Evolutionary conservation across 2,113 vertebrate genomes (phyloP).

Genomic region (Electrona antarctica): DNA sequence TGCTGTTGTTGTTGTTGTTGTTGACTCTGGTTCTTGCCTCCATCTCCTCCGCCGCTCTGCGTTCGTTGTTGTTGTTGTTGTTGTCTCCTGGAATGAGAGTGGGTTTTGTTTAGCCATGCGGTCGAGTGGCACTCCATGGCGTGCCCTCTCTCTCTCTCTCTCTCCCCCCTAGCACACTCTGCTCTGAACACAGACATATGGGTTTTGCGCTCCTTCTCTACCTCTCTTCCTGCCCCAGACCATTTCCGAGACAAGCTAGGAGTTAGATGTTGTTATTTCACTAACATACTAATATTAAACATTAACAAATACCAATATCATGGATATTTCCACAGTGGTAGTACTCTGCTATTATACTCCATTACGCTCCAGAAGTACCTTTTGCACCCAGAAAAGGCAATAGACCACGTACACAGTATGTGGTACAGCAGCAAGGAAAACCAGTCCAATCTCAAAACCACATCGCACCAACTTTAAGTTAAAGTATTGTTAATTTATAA

Average conservation of each 20-base stretch:
- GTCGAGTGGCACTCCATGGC: conserved; percentile 22
- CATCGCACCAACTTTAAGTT: too few species aligned
- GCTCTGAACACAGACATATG: not conserved
- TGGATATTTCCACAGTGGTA: too few species aligned
- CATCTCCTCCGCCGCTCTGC: conserved; percentile 76
- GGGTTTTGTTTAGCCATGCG: conserved; percentile 48
- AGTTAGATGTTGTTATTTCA: too few species aligned
- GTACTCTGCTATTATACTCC: not conserved
- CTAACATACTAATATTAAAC: too few species aligned
- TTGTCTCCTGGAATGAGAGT: conserved; percentile 84
- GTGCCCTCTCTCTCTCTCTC: conserved; percentile 8
- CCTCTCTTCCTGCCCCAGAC: not conserved
- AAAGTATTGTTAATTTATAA: too few species aligned
- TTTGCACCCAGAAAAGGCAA: not conserved
- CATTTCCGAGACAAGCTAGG: not conserved
- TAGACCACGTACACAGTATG: not conserved
- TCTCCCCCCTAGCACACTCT: not conserved
- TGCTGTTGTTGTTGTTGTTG: conserved; percentile 53
- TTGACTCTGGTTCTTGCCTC: conserved; percentile 82
- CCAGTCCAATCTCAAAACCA: too few species aligned
- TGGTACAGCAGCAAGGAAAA: too few species aligned
- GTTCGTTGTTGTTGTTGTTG: conserved; percentile 75
- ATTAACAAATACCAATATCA: too few species aligned
- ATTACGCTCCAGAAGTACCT: not conserved
- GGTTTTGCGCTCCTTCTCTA: not conserved